Evolutionary conservation across 2,888 invertebrate species (phyloP).

Genomic region (Nezara viridula): DNA sequence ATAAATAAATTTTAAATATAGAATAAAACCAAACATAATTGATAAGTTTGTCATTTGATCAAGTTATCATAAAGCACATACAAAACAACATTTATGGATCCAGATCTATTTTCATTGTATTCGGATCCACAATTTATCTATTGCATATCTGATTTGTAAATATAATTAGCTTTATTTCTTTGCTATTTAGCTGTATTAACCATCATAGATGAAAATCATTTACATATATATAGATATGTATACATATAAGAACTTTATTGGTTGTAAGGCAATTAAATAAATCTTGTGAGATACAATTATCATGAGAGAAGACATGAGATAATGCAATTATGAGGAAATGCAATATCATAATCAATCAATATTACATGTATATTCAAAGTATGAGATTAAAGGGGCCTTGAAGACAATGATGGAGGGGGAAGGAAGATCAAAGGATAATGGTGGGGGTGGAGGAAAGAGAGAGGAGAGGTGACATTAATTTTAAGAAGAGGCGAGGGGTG

Average conservation of each 20-base stretch:
- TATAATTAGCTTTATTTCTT: background rate
- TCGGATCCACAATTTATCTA: background rate
- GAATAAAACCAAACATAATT: too few species aligned
- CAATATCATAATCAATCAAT: conserved; percentile 57
- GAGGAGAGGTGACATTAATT: conserved; percentile 55
- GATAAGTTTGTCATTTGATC: background rate
- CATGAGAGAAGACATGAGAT: background rate
- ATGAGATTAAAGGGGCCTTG: conserved; percentile 51
- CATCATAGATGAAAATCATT: too few species aligned
- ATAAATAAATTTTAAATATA: too few species aligned
- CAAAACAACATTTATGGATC: background rate
- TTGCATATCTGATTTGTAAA: background rate
- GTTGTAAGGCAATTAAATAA: background rate
- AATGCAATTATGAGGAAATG: conserved; percentile 28
- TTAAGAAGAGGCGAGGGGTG: conserved; percentile 52
- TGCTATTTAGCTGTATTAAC: too few species aligned
- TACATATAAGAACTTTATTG: background rate
- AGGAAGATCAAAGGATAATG: conserved; percentile 56
- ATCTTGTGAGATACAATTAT: too few species aligned
- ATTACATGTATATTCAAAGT: conserved; percentile 57
- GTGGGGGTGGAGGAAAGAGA: conserved; percentile 30
- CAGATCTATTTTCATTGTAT: background rate
- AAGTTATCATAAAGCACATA: background rate
- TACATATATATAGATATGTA: too few species aligned
- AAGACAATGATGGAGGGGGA: conserved; percentile 58